Base-by-base conservation (phyloP, 1,140 invertebrate genomes). In the Agrypnia vestita region DNA sequence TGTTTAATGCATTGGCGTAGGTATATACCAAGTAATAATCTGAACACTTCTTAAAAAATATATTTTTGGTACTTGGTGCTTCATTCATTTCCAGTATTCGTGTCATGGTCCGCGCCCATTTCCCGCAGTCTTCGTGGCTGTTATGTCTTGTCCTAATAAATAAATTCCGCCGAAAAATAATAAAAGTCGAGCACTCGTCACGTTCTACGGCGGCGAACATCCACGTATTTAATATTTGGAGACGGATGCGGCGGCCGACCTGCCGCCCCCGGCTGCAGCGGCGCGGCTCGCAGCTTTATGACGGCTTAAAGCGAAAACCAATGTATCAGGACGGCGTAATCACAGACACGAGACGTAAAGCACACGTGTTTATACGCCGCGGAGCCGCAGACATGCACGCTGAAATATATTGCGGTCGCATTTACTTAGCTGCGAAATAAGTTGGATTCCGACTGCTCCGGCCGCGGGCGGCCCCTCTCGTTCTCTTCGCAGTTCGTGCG, bases 301-400 rank as follows among this genome's bases (percentile, higher is more conserved):
- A n/a, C 19, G 61, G 61, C n/a, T 64, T 25, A 64, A 64, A 64
- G 61, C 21, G 19, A 19, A 64, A 64, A 64, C 61, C 25, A 43
- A 64, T 64, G 61, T 43, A 43, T 64, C 61, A 13, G 53, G 74
- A 43, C 17, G 35, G 21, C 43, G 13, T 11, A 35, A 15, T 21
- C 17, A 43, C 74, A 59, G 61, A 43, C 61, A 35, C 25, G 35
- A 64, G 61, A 64, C 21, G 35, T 64, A 64, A 64, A 64, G 35
- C 61, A 64, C 19, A 64, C 61, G 7, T 59, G 55, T 35, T 43
- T 44, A 17, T 44, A 4, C 4, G 15, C 64, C 17, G 21, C 19
- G n/a, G 64, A 49, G 51, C 15, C 21, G 21, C 55, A 59, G 15
- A 59, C n/a, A 59, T 59, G 17, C 21, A 15, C 10, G 55, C 17